These are phyloP conservation scores for Neopelma chrysocephalum DNA, from an alignment of 2,797 vertebrate genomes.

Conservation along the genomic window DNA sequence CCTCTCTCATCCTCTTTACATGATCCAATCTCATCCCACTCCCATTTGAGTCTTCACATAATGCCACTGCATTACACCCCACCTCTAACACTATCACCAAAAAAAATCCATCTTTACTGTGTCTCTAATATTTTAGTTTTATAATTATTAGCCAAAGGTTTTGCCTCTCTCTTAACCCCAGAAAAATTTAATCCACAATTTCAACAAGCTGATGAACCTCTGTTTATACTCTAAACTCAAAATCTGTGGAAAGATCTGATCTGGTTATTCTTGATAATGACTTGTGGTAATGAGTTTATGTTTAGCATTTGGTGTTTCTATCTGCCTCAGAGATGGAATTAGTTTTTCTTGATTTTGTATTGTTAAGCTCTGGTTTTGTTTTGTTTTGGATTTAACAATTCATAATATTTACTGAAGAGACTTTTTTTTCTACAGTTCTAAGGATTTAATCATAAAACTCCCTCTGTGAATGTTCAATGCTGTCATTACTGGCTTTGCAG, in stretches of 20 bases:
- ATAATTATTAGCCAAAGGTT: neutral
- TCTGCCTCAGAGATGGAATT: neutral
- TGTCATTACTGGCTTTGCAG: constrained; percentile 55
- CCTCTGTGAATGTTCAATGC: constrained; percentile 21
- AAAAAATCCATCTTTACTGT: neutral
- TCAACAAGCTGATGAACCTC: neutral
- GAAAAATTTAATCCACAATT: neutral
- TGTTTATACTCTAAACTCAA: neutral
- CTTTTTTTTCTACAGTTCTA: neutral
- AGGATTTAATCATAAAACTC: constrained; percentile 26
- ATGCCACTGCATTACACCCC: neutral
- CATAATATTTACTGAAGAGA: neutral
- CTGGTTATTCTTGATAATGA: neutral
- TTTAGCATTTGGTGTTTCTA: neutral
- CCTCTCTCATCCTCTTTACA: neutral
- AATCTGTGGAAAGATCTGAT: neutral
- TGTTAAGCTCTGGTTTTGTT: neutral
- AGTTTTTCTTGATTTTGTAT: neutral
- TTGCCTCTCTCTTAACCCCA: neutral
- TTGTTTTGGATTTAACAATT: constrained; percentile 5
- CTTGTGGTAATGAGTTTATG: neutral
- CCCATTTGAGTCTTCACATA: neutral
- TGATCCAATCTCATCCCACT: neutral
- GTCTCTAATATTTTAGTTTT: neutral
- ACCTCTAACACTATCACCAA: neutral